phyloP scores from a whole-genome alignment of 2,888 invertebrate species.

The Ferrisia virgata region DNA sequence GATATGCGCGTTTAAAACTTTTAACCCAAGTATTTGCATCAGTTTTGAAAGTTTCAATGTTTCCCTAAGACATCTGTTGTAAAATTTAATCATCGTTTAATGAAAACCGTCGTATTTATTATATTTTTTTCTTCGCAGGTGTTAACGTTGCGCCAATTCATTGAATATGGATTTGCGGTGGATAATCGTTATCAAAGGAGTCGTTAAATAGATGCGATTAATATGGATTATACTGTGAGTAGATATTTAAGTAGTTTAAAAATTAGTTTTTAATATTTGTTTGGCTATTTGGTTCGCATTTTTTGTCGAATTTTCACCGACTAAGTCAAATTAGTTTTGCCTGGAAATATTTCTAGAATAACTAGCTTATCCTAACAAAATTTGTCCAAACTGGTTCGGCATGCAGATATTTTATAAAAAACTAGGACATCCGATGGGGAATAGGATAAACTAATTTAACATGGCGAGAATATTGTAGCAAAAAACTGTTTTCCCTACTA shows the following conservation, averaged over 20 bases:
- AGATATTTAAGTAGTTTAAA: neutral
- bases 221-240: conserved; percentile 30
- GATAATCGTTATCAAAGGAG: conserved; percentile 19
- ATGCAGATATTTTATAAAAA: too few species aligned
- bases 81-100: neutral
- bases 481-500: too few species aligned
- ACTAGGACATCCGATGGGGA: too few species aligned
- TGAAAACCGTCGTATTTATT: neutral
- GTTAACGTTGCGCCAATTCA: neutral
- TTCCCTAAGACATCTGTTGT: conserved; percentile 1
- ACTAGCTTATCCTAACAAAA: too few species aligned
- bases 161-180: neutral
- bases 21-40: neutral
- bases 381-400: too few species aligned
- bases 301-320: too few species aligned
- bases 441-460: too few species aligned
- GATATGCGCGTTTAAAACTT: neutral
- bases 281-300: too few species aligned
- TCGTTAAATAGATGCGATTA: conserved; percentile 8
- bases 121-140: neutral
- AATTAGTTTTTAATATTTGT: too few species aligned
- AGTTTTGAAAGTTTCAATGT: neutral
- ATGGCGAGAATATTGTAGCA: too few species aligned
- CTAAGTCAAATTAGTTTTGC: too few species aligned
- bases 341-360: too few species aligned